Base-by-base conservation (phyloP, 2,888 invertebrate species). In the Orthosia incerta region DNA sequence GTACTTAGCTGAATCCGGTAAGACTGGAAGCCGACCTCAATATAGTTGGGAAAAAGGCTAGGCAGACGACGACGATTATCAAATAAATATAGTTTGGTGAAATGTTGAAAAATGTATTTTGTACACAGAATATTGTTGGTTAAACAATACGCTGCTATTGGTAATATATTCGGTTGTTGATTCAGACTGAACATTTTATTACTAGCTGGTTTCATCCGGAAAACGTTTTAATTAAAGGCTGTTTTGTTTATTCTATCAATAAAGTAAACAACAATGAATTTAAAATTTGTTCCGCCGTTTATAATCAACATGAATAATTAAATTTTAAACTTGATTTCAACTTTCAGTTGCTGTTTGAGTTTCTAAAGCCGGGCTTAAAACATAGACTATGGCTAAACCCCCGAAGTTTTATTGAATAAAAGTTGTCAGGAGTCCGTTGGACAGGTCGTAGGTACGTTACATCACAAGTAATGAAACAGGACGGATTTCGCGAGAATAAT, bases 221-320 rank as follows among this genome's bases (percentile, higher is more conserved):
- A 70, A 70, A 70, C 57, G 23, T 55, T 69, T 73, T 73, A 69
- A 78, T 82, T 77, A 70, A 77, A 73, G 26, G 46, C 69, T 66
- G 51, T 51, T 80, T 70, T 67, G 66, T 82, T 68, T 71, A 80
- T 51, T 50, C 12, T 46, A 57, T 57, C n/a, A 70, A 69, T 72
- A 60, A 53, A 2, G 48, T 23, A 55, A 69, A 79, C 56, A 39
- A 55, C 53, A 60, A 67, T 45, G 5, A 66, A 71, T 67, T 59
- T 55, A 46, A 65, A 81, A 57, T 72, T 62, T 62, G 20, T 16
- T 48, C 18, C 11, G 20, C 31, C 31, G 23, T 70, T 56, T 48
- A 59, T 64, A 65, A 62, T 73, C 20, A 73, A 73, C 62, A 80
- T 55, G 5, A 48, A 50, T 80, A 65, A 73, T 74, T 45, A 76